Evolutionary conservation across 1,140 invertebrate genomes (phyloP), one percentile per base, ranked within the genome.

Genomic region (Branchinecta lynchi): DNA sequence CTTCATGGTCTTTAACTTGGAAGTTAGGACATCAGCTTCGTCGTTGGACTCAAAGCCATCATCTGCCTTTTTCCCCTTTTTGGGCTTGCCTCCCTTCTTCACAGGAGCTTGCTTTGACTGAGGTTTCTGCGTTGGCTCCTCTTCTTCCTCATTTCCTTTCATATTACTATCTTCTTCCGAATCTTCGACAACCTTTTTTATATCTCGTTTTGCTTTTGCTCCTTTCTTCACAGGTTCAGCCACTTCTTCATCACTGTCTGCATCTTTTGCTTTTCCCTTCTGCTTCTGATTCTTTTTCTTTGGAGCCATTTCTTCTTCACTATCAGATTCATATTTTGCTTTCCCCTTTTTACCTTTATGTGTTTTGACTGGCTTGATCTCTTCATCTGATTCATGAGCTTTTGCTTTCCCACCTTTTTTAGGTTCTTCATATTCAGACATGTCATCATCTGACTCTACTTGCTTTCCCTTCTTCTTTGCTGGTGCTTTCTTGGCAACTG

Each of bases 101-200:
- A 75, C 12, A 74, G 75, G 65, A 12, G 68, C 70, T 7, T 66
- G 46, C 46, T 12, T 74, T 67, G 9, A 70, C 71, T n/a, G 74
- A 72, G 9, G 60, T 68, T 15, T 66, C 46, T 66, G 74, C 72
- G 65, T 74, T 73, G 45, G 74, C 46, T 75, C 74, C 68, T 73
- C 71, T 69, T 69, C 67, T 15, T 66, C 65, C 43, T 20, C 71
- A 69, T 74, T 69, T 65, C 73, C 66, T 12, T 72, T 73, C 15
- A 10, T 32, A 32, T 32, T 32, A 32, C 32, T 32, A 32, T 32
- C 32, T 9, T 69, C 21, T 51, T 70, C 66, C 46, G 44, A 12
- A 15, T 9, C n/a, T 71, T 80, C 79, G 72, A 78, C 76, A 74
- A 79, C 79, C 71, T 78, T 73, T 70, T 75, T 75, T 1, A 45